Conservation (phyloP, 2,888 invertebrate species). For the Tetropium fuscum region DNA sequence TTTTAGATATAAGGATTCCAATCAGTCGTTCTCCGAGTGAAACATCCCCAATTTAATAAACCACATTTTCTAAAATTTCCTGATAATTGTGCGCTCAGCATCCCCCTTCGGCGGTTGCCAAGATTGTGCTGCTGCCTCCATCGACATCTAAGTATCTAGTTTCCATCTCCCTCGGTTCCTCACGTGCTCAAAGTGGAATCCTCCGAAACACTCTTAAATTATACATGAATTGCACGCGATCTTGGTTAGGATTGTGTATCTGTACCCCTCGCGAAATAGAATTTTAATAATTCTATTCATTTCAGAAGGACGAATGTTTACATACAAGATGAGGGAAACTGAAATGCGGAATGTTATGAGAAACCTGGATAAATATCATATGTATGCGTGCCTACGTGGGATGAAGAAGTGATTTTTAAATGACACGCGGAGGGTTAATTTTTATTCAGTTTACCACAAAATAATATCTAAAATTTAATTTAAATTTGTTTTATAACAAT, state of each 20-base stretch:
- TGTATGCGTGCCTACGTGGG: background rate
- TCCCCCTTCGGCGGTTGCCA: conserved; percentile 2
- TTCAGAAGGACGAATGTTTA: conserved; percentile 17
- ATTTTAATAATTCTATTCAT: conserved; percentile 25
- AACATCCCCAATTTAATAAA: background rate
- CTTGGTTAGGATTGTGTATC: conserved; percentile 14
- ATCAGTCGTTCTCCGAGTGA: no score
- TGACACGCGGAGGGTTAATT: no score
- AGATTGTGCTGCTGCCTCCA: background rate
- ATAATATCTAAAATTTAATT: no score
- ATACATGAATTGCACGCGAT: conserved; percentile 22
- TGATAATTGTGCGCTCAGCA: background rate
- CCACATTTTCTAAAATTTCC: background rate
- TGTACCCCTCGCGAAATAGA: conserved; percentile 16
- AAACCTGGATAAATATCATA: background rate
- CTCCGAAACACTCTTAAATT: conserved; percentile 16
- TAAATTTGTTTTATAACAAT: no score
- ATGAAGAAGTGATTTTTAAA: background rate
- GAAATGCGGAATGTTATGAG: background rate
- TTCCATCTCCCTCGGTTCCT: background rate
- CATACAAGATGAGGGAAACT: conserved; percentile 5
- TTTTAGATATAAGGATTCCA: no score
- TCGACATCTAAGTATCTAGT: background rate
- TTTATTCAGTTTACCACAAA: no score
- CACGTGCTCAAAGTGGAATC: conserved; percentile 11